phyloP scores from a whole-genome alignment of 2,888 invertebrate genomes.

The Salpingus planirostris region DNA sequence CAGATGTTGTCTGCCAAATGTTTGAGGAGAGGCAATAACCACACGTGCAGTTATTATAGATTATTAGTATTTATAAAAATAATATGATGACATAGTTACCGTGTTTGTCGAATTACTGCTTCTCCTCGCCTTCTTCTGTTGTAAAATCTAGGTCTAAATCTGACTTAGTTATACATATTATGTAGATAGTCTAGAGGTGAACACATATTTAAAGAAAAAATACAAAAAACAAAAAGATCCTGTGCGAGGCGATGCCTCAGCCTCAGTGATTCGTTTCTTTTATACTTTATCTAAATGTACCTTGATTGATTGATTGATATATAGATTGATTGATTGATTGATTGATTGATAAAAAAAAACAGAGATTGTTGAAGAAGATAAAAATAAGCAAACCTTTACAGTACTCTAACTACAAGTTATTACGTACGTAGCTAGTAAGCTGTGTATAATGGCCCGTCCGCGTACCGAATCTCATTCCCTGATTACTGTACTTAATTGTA shows the following conservation, averaged over 20 bases:
- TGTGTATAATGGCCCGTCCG: constrained; percentile 38
- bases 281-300: constrained; percentile 37
- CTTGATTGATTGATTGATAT: too few relatives aligned
- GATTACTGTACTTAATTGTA: constrained; percentile 3
- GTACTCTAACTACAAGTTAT: constrained; percentile 31
- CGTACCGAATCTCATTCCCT: constrained; percentile 16
- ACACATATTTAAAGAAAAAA: constrained; percentile 23
- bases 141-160: constrained; percentile 39
- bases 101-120: constrained; percentile 31
- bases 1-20: constrained; percentile 42
- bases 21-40: constrained; percentile 36
- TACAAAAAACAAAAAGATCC: constrained; percentile 19
- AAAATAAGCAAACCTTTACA: constrained; percentile 18
- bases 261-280: constrained; percentile 31
- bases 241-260: constrained; percentile 21
- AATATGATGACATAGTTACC: constrained; percentile 16
- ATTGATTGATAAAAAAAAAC: too few relatives aligned
- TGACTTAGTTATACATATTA: constrained; percentile 28
- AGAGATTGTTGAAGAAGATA: too few relatives aligned
- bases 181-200: constrained; percentile 33
- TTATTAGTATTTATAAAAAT: constrained; percentile 28
- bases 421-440: constrained; percentile 37
- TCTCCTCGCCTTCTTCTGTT: constrained; percentile 38
- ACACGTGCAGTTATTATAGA: constrained; percentile 20
- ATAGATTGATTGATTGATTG: too few relatives aligned